Base-by-base conservation (phyloP, 2,113 vertebrate species). In the Donacobius atricapilla region DNA sequence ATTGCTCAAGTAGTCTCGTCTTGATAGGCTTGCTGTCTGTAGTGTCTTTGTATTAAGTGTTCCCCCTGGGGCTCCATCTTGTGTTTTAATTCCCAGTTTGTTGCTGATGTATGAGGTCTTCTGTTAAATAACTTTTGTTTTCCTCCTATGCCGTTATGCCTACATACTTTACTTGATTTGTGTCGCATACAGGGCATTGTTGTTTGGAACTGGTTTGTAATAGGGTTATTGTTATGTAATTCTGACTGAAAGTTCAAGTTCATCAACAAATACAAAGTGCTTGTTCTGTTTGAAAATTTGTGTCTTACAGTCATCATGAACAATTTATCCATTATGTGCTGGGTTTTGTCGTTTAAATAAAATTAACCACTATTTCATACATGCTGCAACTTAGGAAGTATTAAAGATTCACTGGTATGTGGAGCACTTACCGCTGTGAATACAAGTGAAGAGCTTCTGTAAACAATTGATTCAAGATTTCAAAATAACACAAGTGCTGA, bases 71-170 rank as follows among this genome's bases (percentile, higher is more conserved):
- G 96, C 97, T 95, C 77, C 87, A 57, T 92, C 92, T 72, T 87
- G 16, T 57, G 57, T 79, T 95, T 96, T 93, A 94, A 83, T 96
- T 97, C 16, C 13, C 70, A 95, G 96, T 96, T 95, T 94, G 87
- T 83, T 92, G 93, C 96, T 95, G 90, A 96, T 97, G 96, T 97
- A 95, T 96, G 90, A 77, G 71, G 91, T 94, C 54, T 93, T 97
- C 94, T 97, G 95, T 97, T 96, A 90, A 96, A 90, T 90, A 97
- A 89, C 76, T 94, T 95, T 11, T 96, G 72, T 90, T 97, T 96
- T 95, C 64, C 15, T 58, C 23, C 23, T 89, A 4, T 93, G 87
- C 51, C 44, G 83, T 97, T 96, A 91, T 92, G 88, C 83, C 87
- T 94, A 30, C 24, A 23, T 88, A 58, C 84, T 96, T 95, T 39